Evolutionary conservation across 2,888 invertebrate species (phyloP).

Genomic region (Drosophila longiperda): DNA sequence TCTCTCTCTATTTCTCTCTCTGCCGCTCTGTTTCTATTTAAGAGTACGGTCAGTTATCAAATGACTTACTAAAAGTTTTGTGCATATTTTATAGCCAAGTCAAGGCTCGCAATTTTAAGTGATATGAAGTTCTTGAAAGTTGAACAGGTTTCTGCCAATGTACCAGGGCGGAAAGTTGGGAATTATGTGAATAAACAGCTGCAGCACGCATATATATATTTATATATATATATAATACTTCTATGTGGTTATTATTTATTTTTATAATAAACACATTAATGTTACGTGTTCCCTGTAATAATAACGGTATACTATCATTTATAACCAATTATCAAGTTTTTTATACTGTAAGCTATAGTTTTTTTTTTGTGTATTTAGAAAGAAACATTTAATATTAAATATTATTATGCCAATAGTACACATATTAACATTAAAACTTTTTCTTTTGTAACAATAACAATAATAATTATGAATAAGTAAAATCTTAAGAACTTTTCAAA

Average conservation of each 20-base stretch:
- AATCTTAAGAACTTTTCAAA: conserved; percentile 7
- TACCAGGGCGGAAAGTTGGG: not conserved
- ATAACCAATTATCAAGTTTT: not conserved
- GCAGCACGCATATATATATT: conserved; percentile 9
- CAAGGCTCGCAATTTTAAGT: conserved; percentile 4
- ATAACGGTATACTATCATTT: not conserved
- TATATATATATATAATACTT: too few relatives aligned
- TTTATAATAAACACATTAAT: not conserved
- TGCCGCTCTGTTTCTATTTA: not conserved
- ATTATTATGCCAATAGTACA: not conserved
- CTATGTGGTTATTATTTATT: not conserved
- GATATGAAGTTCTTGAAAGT: not conserved
- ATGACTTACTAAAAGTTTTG: conserved; percentile 30
- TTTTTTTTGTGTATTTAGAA: not conserved
- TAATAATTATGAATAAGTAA: not conserved
- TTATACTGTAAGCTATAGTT: not conserved
- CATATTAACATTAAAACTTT: too few relatives aligned
- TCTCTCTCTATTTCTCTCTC: not conserved
- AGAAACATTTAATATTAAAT: not conserved
- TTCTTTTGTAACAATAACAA: not conserved
- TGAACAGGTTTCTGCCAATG: not conserved
- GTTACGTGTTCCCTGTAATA: not conserved
- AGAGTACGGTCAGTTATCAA: conserved; percentile 17
- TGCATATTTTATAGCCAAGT: conserved; percentile 28
- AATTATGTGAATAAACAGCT: conserved; percentile 24